Base-by-base conservation (phyloP, 2,113 vertebrate species). In the Orycteropus afer region DNA sequence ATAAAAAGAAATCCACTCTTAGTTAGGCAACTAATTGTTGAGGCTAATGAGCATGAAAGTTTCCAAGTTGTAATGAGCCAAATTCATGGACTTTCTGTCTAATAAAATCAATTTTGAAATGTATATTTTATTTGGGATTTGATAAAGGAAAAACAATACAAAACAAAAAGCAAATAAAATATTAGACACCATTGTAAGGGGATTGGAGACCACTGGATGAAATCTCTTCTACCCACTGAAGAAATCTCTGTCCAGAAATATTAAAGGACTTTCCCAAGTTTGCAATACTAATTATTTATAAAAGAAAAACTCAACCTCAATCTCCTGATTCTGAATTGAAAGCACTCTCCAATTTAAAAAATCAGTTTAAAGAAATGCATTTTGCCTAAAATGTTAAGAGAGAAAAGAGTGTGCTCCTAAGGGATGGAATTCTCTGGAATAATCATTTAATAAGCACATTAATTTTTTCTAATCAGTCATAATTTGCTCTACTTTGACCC, bases 21-120 rank as follows among this genome's bases (percentile, higher is more conserved):
- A 77, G 0, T 27, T 80, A 97, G 78, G 65, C 81, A 97, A 93
- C 95, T 96, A 93, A 95, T 92, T 47, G 80, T 96, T 97, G 93
- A 94, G 94, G 18, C 79, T 95, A 73, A 91, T 89, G 51, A 74
- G 47, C 90, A 25, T 27, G 92, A 90, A 7, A 86, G 61, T 95
- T 63, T 96, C 71, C 90, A 96, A 93, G 53, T 95, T 37, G 67
- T 18, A 15, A 37, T 18, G n/a, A 37, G 87, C 5, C 37, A 94
- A 95, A 95, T 95, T 94, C 55, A 91, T 93, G 47, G 25, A 17
- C 25, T 95, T 97, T 94, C 57, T 93, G 17, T 73, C 23, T 82
- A 95, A 42, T 40, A 91, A 83, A 94, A 95, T 88, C 10, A 61
- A 6, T 59, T 95, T 95, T 95, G 22, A 96, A 92, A 89, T 84